A percentile compares a stretch with the other conserved stretches of the same genome.
Conservation (phyloP, 2,888 invertebrate genomes). For the Macrosoma leucophasiata region DNA sequence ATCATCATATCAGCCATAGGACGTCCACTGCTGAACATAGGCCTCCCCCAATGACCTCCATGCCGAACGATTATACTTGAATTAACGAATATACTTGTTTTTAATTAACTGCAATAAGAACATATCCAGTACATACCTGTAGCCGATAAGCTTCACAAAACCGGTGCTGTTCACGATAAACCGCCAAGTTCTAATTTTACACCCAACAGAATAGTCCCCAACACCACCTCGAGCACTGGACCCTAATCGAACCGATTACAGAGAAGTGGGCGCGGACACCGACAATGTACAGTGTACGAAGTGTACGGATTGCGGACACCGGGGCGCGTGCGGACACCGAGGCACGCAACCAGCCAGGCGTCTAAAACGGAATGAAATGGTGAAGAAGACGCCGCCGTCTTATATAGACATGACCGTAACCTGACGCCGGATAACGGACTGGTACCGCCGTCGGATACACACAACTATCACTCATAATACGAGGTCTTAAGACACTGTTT, state of each 20-base stretch:
- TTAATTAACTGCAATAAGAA: too few species aligned
- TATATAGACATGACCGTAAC: constrained; percentile 75
- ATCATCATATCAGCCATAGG: too few species aligned
- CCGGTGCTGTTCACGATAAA: constrained; percentile 52
- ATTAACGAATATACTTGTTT: too few species aligned
- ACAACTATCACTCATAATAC: constrained; percentile 46
- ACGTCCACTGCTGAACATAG: too few species aligned
- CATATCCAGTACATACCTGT: too few species aligned
- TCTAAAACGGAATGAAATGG: constrained; percentile 73
- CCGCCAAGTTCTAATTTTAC: constrained; percentile 50
- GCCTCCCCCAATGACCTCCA: too few species aligned
- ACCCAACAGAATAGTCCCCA: constrained; percentile 59
- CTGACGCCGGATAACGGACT: constrained; percentile 75
- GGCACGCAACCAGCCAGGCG: constrained; percentile 55
- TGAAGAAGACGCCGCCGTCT: constrained; percentile 72
- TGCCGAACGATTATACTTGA: too few species aligned
- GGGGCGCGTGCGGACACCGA: constrained; percentile 38
- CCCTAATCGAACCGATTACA: constrained; percentile 34
- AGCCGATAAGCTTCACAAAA: constrained; percentile 28
- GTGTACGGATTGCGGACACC: constrained; percentile 24
- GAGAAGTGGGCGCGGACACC: constrained; percentile 36
- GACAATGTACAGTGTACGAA: constrained; percentile 19
- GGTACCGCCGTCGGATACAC: constrained; percentile 40
- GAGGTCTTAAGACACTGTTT: constrained; percentile 42
- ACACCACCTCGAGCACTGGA: constrained; percentile 52